These are phyloP conservation scores for Acanthis flammea DNA, from an alignment of 2,797 vertebrate species.

Conservation along the genomic window DNA sequence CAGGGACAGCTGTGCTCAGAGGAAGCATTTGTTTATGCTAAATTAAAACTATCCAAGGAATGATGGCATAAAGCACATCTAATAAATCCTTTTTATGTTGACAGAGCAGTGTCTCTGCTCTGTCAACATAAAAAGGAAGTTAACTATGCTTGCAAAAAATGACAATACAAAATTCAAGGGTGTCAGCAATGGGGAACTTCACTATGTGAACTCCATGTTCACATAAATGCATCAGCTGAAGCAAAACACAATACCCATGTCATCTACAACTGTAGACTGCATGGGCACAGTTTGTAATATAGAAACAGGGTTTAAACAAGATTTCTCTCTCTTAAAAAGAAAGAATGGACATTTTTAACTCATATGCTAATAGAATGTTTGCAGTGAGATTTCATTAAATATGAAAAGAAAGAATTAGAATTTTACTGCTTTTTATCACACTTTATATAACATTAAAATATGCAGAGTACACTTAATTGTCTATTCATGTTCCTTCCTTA, in stretches of 20 bases:
- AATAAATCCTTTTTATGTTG: conserved; percentile 21
- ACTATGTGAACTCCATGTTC: not conserved
- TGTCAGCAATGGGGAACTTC: not conserved
- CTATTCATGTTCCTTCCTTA: not conserved
- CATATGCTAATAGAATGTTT: not conserved
- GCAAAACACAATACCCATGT: not conserved
- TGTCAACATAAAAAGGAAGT: not conserved
- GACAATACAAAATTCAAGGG: not conserved
- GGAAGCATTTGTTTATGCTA: conserved; percentile 18
- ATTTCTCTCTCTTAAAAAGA: not conserved
- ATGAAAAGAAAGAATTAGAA: not conserved
- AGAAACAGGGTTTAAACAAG: not conserved
- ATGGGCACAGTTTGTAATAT: not conserved
- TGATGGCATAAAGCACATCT: not conserved
- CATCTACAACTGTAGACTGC: not conserved
- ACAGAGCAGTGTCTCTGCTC: not conserved
- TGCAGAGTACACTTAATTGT: not conserved
- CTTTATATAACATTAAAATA: not conserved
- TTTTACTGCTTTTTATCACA: not conserved
- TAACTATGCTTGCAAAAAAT: not conserved
- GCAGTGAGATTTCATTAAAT: not conserved
- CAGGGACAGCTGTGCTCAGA: conserved; percentile 16
- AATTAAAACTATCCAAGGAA: conserved; percentile 6
- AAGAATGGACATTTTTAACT: not conserved
- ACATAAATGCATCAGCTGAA: not conserved